Conservation (phyloP, 2,888 invertebrate genomes). For the Eledone cirrhosa region DNA sequence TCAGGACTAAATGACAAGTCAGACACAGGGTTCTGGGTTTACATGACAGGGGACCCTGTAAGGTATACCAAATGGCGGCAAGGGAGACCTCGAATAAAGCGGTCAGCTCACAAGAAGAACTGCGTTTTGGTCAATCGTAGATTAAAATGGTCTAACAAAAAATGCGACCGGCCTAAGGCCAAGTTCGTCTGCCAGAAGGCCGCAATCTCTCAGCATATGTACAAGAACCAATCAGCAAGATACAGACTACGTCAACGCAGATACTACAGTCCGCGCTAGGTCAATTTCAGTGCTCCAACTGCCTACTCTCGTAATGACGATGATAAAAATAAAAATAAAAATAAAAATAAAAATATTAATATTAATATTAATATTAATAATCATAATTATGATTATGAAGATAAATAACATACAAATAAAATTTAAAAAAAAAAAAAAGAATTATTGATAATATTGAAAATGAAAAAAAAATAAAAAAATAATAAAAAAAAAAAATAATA, state of each 20-base stretch:
- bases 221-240: background rate
- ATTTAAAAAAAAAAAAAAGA: too few relatives aligned
- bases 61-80: conserved; percentile 57
- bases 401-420: too few relatives aligned
- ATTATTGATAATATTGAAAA: too few relatives aligned
- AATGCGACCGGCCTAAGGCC: conserved; percentile 57
- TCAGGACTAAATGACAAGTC: conserved; percentile 60
- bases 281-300: background rate
- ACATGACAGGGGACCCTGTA: conserved; percentile 50
- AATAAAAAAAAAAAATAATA: too few relatives aligned
- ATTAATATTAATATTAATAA: too few relatives aligned
- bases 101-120: conserved; percentile 50
- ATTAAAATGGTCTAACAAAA: conserved; percentile 59
- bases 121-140: conserved; percentile 61
- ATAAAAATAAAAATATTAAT: background rate
- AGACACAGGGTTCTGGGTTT: conserved; percentile 54
- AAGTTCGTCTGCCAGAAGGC: conserved; percentile 52
- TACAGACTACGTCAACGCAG: conserved; percentile 16
- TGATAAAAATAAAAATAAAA: background rate
- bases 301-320: background rate
- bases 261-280: conserved; percentile 19
- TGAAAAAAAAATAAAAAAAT: too few relatives aligned
- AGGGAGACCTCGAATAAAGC: conserved; percentile 50
- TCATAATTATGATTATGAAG: too few relatives aligned
- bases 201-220: background rate